phyloP scores from a whole-genome alignment of 2,113 vertebrate species.

The Danio rerio region GRCz12tu NC_133192.1:15459001-15459500 shows the following conservation, averaged over 20 bases:
- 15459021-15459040: not conserved
- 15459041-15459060: not conserved
- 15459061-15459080: not conserved
- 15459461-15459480: too few relatives aligned
- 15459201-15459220: not conserved
- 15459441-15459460: too few relatives aligned
- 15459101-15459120: not conserved
- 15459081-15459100: conserved; percentile 6
- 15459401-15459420: too few relatives aligned
- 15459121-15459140: not conserved
- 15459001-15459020: conserved; percentile 27
- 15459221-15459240: not conserved
- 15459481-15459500: too few relatives aligned
- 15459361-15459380: too few relatives aligned
- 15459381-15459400: too few relatives aligned
- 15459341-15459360: too few relatives aligned
- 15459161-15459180: not conserved
- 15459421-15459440: too few relatives aligned
- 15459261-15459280: not conserved
- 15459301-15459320: too few relatives aligned
- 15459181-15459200: not conserved
- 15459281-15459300: not conserved
- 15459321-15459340: too few relatives aligned
- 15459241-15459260: not conserved
- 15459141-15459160: not conserved